Percentiles rank a stretch among this genome's conserved stretches.
Evolutionary conservation across 2,888 invertebrate species (phyloP).

Genomic region (Pyrochroa serraticornis): DNA sequence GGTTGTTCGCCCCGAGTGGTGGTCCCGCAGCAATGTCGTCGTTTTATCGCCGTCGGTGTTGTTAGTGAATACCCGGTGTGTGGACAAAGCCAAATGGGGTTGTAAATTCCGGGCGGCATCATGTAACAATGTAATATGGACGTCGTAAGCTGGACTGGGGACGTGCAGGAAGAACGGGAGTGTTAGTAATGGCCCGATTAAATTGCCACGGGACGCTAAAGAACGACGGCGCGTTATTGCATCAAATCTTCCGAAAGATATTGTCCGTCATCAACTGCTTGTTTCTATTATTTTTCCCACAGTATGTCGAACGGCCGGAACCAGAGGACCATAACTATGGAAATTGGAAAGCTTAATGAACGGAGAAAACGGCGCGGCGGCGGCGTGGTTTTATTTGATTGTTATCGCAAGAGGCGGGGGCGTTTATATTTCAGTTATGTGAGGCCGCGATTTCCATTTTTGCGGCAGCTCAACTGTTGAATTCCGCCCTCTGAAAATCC

Average conservation of each 20-base stretch:
- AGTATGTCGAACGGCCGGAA: slow-evolving; percentile 12
- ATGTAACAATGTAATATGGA: slow-evolving; percentile 45
- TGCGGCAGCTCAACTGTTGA: no score
- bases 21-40: slow-evolving; percentile 25
- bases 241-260: slow-evolving; percentile 38
- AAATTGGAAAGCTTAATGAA: slow-evolving; percentile 26
- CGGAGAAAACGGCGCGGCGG: slow-evolving; percentile 13
- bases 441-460: not conserved
- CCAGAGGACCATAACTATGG: slow-evolving; percentile 19
- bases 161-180: slow-evolving; percentile 41
- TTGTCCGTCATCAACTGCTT: slow-evolving; percentile 30
- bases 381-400: slow-evolving; percentile 20
- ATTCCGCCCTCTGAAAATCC: no score
- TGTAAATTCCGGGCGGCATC: slow-evolving; percentile 42
- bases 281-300: slow-evolving; percentile 32
- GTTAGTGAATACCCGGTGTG: slow-evolving; percentile 40
- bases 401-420: slow-evolving; percentile 8
- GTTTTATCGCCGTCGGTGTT: slow-evolving; percentile 39
- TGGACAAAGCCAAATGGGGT: slow-evolving; percentile 48
- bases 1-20: not conserved
- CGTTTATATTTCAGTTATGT: slow-evolving; percentile 2
- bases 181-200: slow-evolving; percentile 42
- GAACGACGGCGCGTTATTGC: slow-evolving; percentile 38
- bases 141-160: slow-evolving; percentile 41
- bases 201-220: slow-evolving; percentile 40